Conservation (phyloP, 2,888 invertebrate genomes). For the Trichogramma dendrolimi region DNA sequence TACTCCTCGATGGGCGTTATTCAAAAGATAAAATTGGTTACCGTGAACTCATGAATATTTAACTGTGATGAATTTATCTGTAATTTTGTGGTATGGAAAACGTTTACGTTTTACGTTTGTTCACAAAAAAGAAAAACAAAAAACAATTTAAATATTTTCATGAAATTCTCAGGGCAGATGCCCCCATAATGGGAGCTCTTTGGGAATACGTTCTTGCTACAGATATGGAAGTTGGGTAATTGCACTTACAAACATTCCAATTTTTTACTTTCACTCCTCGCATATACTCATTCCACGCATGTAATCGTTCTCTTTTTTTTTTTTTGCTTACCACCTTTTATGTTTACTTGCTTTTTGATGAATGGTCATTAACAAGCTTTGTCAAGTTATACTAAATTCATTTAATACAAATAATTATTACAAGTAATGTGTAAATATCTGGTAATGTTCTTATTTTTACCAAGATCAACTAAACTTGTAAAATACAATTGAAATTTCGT, state of each 20-base stretch:
- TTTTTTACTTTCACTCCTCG: slow-evolving; percentile 21
- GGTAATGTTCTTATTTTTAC: too few species aligned
- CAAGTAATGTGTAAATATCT: too few species aligned
- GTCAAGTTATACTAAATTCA: too few species aligned
- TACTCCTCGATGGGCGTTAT: background rate
- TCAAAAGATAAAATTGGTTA: background rate
- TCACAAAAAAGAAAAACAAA: slow-evolving; percentile 23
- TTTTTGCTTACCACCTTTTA: background rate
- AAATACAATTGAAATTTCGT: too few species aligned
- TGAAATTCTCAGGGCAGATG: slow-evolving; percentile 80
- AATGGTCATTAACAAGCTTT: too few species aligned
- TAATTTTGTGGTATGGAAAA: slow-evolving; percentile 11
- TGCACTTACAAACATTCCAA: slow-evolving; percentile 26
- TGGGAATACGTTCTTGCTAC: slow-evolving; percentile 85
- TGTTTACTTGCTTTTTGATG: background rate
- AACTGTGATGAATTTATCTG: slow-evolving; percentile 20
- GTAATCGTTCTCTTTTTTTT: background rate
- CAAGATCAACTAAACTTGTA: too few species aligned
- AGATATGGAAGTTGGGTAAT: slow-evolving; percentile 73
- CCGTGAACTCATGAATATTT: slow-evolving; percentile 22
- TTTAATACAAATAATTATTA: too few species aligned
- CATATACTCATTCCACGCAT: slow-evolving; percentile 4
- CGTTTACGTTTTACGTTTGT: slow-evolving; percentile 18
- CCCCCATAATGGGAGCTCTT: slow-evolving; percentile 92
- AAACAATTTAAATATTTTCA: slow-evolving; percentile 32